A percentile compares a stretch with the other conserved stretches of the same genome.
Evolutionary conservation across 2,888 invertebrate species (phyloP).

Genomic region (Harmothoe impar): DNA sequence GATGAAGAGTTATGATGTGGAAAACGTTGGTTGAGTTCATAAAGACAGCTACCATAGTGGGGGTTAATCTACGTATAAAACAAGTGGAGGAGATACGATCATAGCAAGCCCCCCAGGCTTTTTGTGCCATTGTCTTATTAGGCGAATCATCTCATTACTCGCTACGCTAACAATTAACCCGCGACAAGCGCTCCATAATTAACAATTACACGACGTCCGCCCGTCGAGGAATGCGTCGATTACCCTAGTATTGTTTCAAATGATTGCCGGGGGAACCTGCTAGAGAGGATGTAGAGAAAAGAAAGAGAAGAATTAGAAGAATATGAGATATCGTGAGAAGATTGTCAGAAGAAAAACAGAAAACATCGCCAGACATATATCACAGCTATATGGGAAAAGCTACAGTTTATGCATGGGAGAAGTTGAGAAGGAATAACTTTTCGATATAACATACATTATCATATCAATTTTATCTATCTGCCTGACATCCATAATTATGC

Average conservation of each 20-base stretch:
- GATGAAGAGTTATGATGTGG: not conserved
- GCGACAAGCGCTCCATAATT: slow-evolving; percentile 28
- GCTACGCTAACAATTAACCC: slow-evolving; percentile 38
- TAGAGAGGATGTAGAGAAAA: slow-evolving; percentile 8
- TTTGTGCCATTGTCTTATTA: slow-evolving; percentile 59
- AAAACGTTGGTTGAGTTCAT: not conserved
- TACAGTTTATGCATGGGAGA: too few species aligned
- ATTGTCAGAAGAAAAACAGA: too few species aligned
- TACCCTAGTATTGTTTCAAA: slow-evolving; percentile 46
- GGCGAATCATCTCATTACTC: slow-evolving; percentile 47
- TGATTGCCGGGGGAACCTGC: slow-evolving; percentile 13
- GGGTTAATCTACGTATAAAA: slow-evolving; percentile 27
- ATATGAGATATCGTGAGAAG: not conserved
- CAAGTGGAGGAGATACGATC: slow-evolving; percentile 9
- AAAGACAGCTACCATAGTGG: not conserved
- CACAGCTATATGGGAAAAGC: too few species aligned
- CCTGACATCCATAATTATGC: not conserved
- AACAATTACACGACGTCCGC: slow-evolving; percentile 44
- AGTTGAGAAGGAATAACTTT: too few species aligned
- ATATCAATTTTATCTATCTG: too few species aligned
- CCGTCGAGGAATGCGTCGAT: slow-evolving; percentile 1
- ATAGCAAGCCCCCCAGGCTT: not conserved
- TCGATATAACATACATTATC: too few species aligned
- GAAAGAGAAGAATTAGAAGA: not conserved
- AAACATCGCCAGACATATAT: too few species aligned